These are phyloP conservation scores for Euglossa dilemma DNA, from an alignment of 1,140 invertebrate genomes.

Conservation along the genomic window DNA sequence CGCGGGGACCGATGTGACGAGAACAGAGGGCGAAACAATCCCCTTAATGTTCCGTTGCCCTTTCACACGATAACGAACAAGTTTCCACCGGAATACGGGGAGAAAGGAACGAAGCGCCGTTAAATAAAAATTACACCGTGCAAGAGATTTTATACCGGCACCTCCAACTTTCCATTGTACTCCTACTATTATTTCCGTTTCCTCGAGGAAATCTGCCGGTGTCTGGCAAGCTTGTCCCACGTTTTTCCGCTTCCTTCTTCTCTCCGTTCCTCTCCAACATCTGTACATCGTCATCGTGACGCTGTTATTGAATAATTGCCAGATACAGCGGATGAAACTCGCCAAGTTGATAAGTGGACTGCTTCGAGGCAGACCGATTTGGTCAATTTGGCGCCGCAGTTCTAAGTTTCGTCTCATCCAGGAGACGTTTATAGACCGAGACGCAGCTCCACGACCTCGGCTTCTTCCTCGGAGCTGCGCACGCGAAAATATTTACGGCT, in stretches of 20 bases:
- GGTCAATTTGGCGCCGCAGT: not conserved
- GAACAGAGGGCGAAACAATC: constrained; percentile 1
- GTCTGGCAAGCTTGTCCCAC: not conserved
- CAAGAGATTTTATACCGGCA: constrained; percentile 21
- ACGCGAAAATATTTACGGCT: too few species aligned
- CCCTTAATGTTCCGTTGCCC: constrained; percentile 18
- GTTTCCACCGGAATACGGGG: not conserved
- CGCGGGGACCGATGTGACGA: not conserved
- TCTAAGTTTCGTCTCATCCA: not conserved
- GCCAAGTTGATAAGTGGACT: not conserved
- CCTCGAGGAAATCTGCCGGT: constrained; percentile 22
- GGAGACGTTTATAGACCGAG: not conserved
- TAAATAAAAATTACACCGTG: constrained; percentile 44
- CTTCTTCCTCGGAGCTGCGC: too few species aligned
- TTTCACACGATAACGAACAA: constrained; percentile 33
- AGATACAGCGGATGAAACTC: constrained; percentile 2
- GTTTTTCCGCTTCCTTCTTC: not conserved
- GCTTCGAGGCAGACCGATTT: not conserved
- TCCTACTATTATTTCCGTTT: constrained; percentile 6
- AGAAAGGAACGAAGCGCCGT: not conserved
- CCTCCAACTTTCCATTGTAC: constrained; percentile 17
- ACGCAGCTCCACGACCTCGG: not conserved
- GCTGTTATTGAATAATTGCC: not conserved
- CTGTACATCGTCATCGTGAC: not conserved
- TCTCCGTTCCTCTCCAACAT: too few species aligned